Evolutionary conservation across 2,113 vertebrate species (phyloP), one percentile per base, ranked within the genome.

Genomic region (Dissostichus mawsoni): DNA sequence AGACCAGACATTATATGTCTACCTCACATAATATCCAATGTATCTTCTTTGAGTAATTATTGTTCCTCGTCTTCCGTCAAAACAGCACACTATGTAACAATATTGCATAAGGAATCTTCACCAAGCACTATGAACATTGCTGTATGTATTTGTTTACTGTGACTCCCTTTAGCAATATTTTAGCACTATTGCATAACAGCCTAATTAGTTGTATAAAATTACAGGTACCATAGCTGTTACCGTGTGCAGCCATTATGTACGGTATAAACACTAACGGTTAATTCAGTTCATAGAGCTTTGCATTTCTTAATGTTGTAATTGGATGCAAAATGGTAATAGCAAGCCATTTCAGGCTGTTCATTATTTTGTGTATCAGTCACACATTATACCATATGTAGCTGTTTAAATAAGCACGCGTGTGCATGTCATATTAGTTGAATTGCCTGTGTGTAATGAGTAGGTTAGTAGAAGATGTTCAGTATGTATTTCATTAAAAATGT

Each of bases 1-100:
- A 64, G 62, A 74, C 18, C 81, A 77, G 55, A 63, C 69, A 50
- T 29, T 70, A 33, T 56, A 18, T 55, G 61, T 80, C 69, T 57
- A 11, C 16, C 53, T 79, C 74, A 53, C 45, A 51, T 18, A 64
- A 76, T n/a, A 62, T 41, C 56, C 74, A 23, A 74, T 76, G 7
- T 33, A 33, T 61, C 8, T 57, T 12, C 17, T 4, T 62, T 11
- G n/a, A 10, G 58, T 41, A 56, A 33, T 61, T 11, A n/a, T 18
- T 48, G 33, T 25, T 44, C 12, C 45, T 72, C 65, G 56, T 66
- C 14, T 63, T 56, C 11, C 17, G 10, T 65, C 36, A 63, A 67
- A 57, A 69, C 17, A 74, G 48, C 33, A 56, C 17, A 47, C 20
- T 3, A 18, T 55, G 18, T 17, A 55, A 48, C 20, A 41, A 29